Conservation (phyloP, 2,888 invertebrate genomes). For the Branchinecta sandiegonensis region DNA sequence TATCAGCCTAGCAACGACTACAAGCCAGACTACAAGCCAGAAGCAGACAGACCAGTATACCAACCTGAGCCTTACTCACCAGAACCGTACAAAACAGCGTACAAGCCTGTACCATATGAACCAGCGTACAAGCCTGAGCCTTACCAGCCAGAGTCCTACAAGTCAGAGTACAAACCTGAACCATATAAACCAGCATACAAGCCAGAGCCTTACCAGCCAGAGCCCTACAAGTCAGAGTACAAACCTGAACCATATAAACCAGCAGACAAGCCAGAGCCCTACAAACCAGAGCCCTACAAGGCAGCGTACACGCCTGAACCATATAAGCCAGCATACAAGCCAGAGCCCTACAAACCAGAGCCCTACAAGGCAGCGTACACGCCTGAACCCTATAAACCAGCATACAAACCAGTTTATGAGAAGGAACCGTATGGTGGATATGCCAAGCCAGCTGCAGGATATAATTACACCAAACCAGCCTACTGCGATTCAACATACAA, state of each 20-base stretch:
- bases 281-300: not conserved
- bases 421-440: not conserved
- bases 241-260: not conserved
- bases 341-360: not conserved
- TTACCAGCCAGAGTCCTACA: not conserved
- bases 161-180: not conserved
- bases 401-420: not conserved
- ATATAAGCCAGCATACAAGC: not conserved
- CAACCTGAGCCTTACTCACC: too few relatives aligned
- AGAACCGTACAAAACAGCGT: not conserved
- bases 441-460: too few relatives aligned
- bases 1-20: not conserved
- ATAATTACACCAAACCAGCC: not conserved
- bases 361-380: not conserved
- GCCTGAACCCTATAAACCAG: constrained; percentile 1
- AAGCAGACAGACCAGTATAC: not conserved
- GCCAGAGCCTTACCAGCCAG: too few relatives aligned
- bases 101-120: not conserved
- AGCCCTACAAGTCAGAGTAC: not conserved
- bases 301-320: not conserved
- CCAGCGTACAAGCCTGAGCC: too few relatives aligned
- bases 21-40: not conserved
- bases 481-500: not conserved
- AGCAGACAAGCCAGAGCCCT: not conserved
- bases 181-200: not conserved